phyloP scores from a whole-genome alignment of 2,888 invertebrate genomes.

The Pardosa pseudoannulata region DNA sequence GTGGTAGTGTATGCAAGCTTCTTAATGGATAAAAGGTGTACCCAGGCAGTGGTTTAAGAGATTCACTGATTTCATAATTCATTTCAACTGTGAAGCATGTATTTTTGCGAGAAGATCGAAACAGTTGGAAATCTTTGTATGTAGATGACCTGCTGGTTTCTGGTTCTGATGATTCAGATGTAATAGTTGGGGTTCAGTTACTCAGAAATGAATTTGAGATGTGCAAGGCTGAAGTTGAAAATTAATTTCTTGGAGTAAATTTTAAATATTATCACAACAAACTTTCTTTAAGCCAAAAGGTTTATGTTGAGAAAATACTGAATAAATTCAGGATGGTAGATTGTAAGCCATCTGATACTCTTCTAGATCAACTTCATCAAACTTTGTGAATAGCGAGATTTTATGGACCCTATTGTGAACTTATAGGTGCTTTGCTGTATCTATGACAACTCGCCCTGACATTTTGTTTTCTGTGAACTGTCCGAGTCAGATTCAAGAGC shows the following conservation, averaged over 20 bases:
- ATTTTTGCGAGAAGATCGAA: background rate
- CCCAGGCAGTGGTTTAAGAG: background rate
- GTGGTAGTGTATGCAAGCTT: slow-evolving; percentile 21
- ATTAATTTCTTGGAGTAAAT: slow-evolving; percentile 11
- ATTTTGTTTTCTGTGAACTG: slow-evolving; percentile 34
- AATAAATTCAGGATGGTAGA: slow-evolving; percentile 21
- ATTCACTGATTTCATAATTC: too few species aligned
- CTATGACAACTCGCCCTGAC: slow-evolving; percentile 21
- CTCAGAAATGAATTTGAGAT: slow-evolving; percentile 30
- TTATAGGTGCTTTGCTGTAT: slow-evolving; percentile 23
- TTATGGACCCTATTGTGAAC: slow-evolving; percentile 18
- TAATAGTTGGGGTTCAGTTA: background rate
- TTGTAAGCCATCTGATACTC: slow-evolving; percentile 31
- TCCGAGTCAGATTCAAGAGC: slow-evolving; percentile 38
- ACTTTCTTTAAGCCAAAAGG: slow-evolving; percentile 12
- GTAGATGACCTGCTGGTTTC: background rate
- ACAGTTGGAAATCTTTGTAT: background rate
- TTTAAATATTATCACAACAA: background rate
- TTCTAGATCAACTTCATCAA: slow-evolving; percentile 16
- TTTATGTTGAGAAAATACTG: slow-evolving; percentile 22
- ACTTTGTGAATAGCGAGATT: slow-evolving; percentile 20
- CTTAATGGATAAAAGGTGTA: background rate
- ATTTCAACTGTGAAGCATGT: background rate
- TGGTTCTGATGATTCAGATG: background rate
- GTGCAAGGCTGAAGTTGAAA: slow-evolving; percentile 15